Conservation (phyloP, 2,797 vertebrate genomes). For the Kryptolebias ocellatus region DNA sequence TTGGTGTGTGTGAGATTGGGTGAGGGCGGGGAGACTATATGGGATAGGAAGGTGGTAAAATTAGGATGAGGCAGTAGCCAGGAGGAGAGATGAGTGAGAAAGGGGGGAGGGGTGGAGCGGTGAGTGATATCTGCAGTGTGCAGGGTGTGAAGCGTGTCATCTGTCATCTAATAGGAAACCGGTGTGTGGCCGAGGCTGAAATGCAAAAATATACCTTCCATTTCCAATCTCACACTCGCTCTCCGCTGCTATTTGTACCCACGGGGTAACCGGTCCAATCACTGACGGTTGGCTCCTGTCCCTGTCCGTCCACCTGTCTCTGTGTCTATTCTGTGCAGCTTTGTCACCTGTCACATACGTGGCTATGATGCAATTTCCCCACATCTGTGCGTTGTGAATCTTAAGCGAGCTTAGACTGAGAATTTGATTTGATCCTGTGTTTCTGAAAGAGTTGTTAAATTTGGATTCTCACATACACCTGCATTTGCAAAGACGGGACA, state of each 20-base stretch:
- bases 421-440: conserved; percentile 31
- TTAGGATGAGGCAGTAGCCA: conserved; percentile 51
- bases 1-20: neutral
- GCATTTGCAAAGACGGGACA: conserved; percentile 27
- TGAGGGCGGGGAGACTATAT: neutral
- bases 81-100: conserved; percentile 54
- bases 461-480: conserved; percentile 28
- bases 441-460: conserved; percentile 32
- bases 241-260: conserved; percentile 42
- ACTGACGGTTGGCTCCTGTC: conserved; percentile 27
- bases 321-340: conserved; percentile 8
- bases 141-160: conserved; percentile 76
- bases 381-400: conserved; percentile 42
- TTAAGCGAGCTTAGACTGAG: conserved; percentile 33
- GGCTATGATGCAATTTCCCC: conserved; percentile 44
- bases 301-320: conserved; percentile 25
- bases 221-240: conserved; percentile 26
- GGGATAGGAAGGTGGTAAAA: conserved; percentile 28
- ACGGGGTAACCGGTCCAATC: conserved; percentile 40
- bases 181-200: conserved; percentile 53
- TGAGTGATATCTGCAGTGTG: conserved; percentile 77
- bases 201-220: conserved; percentile 56
- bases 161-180: conserved; percentile 70
- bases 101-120: conserved; percentile 31
- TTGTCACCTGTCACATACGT: conserved; percentile 46